phyloP scores from a whole-genome alignment of 2,888 invertebrate species.

The Endomychus coccineus region DNA sequence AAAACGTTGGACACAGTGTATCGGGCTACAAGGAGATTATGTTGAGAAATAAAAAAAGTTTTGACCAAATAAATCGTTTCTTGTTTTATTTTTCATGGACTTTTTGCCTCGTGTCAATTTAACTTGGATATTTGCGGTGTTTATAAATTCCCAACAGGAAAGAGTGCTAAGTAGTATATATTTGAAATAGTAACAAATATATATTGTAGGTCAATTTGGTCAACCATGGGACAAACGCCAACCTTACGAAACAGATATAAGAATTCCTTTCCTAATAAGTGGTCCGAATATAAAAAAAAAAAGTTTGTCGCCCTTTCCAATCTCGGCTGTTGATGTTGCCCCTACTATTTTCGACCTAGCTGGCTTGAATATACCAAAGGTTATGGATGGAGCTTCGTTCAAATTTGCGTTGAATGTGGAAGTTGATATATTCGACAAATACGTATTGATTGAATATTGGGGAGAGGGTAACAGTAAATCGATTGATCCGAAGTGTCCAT shows the following conservation, averaged over 20 bases:
- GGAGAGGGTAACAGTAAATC: constrained; percentile 62
- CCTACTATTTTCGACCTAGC: constrained; percentile 75
- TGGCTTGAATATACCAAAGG: constrained; percentile 45
- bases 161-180: too few relatives aligned
- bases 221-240: constrained; percentile 85
- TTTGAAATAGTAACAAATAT: constrained; percentile 3
- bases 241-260: constrained; percentile 83
- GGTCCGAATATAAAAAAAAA: constrained; percentile 61
- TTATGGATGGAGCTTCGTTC: constrained; percentile 59
- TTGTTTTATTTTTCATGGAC: too few relatives aligned
- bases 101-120: too few relatives aligned
- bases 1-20: too few relatives aligned
- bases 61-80: too few relatives aligned
- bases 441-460: constrained; percentile 71
- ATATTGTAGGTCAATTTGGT: constrained; percentile 73
- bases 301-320: constrained; percentile 47
- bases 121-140: too few relatives aligned
- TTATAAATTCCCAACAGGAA: too few relatives aligned
- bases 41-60: too few relatives aligned
- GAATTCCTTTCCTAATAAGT: constrained; percentile 71
- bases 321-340: constrained; percentile 74
- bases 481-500: constrained; percentile 58
- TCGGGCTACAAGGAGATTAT: too few relatives aligned
- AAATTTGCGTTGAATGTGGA: constrained; percentile 24
- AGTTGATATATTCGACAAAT: constrained; percentile 39